A percentile compares a stretch with the other conserved stretches of the same genome.
These are phyloP conservation scores for Syngnathus floridae DNA, from an alignment of 2,113 vertebrate genomes.

Conservation along the genomic window DNA sequence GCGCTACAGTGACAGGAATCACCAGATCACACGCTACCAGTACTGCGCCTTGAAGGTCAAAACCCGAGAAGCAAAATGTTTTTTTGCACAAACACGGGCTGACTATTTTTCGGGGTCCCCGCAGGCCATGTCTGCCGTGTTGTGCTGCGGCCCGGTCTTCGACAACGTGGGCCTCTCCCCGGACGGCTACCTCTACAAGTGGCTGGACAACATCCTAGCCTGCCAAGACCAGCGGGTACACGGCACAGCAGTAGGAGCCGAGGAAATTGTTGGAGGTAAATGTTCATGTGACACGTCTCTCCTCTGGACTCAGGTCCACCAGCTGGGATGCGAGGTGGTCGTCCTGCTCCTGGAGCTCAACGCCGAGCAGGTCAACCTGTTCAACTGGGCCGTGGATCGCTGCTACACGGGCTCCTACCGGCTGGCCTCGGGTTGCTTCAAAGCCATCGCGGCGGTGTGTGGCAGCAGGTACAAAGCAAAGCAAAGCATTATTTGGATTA, in stretches of 20 bases:
- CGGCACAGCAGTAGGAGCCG: neutral
- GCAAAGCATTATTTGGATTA: neutral
- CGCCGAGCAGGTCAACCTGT: constrained; percentile 91
- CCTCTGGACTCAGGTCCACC: constrained; percentile 78
- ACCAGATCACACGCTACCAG: constrained; percentile 96
- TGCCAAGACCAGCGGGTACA: constrained; percentile 89
- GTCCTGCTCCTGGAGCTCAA: constrained; percentile 91
- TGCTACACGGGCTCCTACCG: constrained; percentile 95
- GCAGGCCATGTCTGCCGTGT: constrained; percentile 95
- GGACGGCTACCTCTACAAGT: constrained; percentile 97
- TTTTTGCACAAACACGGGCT: no score
- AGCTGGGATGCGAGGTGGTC: constrained; percentile 94
- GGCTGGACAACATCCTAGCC: constrained; percentile 96
- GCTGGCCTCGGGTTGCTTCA: constrained; percentile 94
- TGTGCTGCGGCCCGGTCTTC: constrained; percentile 97
- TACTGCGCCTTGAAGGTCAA: constrained; percentile 93
- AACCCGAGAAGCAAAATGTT: neutral
- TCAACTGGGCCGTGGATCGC: constrained; percentile 96
- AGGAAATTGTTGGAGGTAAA: no score
- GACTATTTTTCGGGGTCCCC: constrained; percentile 12
- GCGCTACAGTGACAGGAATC: constrained; percentile 93
- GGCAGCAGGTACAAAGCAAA: constrained; percentile 81
- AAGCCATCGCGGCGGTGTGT: constrained; percentile 93
- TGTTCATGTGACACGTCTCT: neutral
- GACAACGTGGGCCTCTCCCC: constrained; percentile 95